Conservation (phyloP, 2,888 invertebrate species). For the Panopea generosa region DNA sequence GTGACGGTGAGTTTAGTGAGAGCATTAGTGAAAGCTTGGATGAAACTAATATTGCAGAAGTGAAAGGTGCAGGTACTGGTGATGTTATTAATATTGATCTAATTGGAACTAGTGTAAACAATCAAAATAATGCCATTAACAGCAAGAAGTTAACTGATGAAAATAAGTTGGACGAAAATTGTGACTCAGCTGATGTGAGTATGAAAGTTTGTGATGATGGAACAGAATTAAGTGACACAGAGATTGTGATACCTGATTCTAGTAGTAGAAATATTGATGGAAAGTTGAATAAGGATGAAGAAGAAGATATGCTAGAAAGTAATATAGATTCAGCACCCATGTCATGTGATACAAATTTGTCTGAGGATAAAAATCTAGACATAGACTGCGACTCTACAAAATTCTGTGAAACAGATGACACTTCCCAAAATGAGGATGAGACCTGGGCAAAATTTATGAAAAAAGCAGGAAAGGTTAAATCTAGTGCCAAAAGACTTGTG, state of each 20-base stretch:
- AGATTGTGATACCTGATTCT: background rate
- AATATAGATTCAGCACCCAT: background rate
- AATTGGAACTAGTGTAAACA: conserved; percentile 33
- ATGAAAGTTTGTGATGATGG: background rate
- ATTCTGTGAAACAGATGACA: conserved; percentile 1
- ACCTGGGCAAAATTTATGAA: conserved; percentile 2
- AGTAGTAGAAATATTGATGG: conserved; percentile 12
- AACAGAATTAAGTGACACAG: background rate
- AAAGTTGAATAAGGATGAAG: background rate
- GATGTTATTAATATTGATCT: conserved; percentile 33
- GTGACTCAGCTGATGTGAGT: background rate
- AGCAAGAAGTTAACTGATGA: conserved; percentile 41
- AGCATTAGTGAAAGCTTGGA: conserved; percentile 63
- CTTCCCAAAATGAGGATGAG: conserved; percentile 4
- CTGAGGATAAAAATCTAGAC: background rate
- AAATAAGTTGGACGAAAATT: background rate
- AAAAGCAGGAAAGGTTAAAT: background rate
- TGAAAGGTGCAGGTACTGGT: conserved; percentile 12
- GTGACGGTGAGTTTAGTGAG: conserved; percentile 69
- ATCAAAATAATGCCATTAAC: conserved; percentile 44
- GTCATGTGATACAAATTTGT: no score
- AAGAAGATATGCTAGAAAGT: conserved; percentile 18
- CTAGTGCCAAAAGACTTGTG: background rate
- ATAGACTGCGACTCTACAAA: background rate
- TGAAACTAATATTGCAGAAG: conserved; percentile 20